Evolutionary conservation across 1,140 invertebrate genomes (phyloP), one percentile per base, ranked within the genome.

Genomic region (Condylostylus longicornis): DNA sequence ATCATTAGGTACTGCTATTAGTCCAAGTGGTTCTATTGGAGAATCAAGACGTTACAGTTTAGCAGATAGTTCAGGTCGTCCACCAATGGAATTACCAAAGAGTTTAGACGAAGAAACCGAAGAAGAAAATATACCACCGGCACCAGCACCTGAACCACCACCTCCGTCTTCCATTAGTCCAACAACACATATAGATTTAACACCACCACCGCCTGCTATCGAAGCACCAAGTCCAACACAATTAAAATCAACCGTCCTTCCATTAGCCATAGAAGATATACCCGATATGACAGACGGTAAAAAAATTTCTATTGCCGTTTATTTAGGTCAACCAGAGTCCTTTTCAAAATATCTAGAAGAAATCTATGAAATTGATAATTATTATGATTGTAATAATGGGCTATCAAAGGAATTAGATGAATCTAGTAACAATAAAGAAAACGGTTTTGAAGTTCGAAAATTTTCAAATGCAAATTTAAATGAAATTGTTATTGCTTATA

Each of bases 211-310:
- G 7, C 54, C 51, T 3, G 50, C 53, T n/a, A 32, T 56, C 36
- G 55, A 61, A 33, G 21, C 44, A 1, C 42, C 45, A 38, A 56
- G 55, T 35, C 53, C 55, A 7, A 45, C 53, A 19, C 54, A 58
- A 33, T 43, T 58, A 36, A 42, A 53, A 37, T 35, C 33, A 23
- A 51, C 43, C 34, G 29, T 42, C 19, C 17, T 23, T 17, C 23
- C 49, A 64, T 62, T 63, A 42, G 66, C 71, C 8, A 67, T 69
- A 0, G 70, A 76, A 37, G 77, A 79, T 35, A 69, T 79, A 44
- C 70, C 74, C 22, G 77, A 80, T 50, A 73, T 77, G 23, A 79
- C 74, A n/a, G 83, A 87, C 47, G 84, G 85, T 27, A 89, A 88
- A 58, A 70, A 82, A 54, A 81, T 89, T 37, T 74, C 75, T 30